These are phyloP conservation scores for Channa argus DNA, from an alignment of 2,113 vertebrate genomes.

Conservation along the genomic window DNA sequence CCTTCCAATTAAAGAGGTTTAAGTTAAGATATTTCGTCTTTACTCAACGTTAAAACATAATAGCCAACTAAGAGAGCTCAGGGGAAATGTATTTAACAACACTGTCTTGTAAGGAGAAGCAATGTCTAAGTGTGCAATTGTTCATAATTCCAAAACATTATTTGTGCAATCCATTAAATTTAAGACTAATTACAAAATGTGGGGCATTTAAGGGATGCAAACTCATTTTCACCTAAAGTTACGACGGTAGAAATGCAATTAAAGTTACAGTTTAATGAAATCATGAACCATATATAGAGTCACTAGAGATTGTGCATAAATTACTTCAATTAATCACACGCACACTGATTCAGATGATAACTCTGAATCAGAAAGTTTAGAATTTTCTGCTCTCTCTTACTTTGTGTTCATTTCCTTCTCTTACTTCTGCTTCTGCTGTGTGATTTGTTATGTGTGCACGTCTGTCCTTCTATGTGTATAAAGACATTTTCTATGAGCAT, in stretches of 20 bases:
- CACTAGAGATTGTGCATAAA: slow-evolving; percentile 75
- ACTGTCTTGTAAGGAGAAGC: slow-evolving; percentile 18
- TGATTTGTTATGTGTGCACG: not conserved
- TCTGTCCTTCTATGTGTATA: not conserved
- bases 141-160: slow-evolving; percentile 65
- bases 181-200: slow-evolving; percentile 65
- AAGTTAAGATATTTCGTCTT: too few relatives aligned
- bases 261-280: slow-evolving; percentile 79
- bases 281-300: slow-evolving; percentile 76
- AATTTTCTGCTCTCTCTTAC: slow-evolving; percentile 32
- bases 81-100: not conserved
- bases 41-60: not conserved
- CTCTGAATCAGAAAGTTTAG: slow-evolving; percentile 62
- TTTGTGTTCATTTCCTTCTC: slow-evolving; percentile 7
- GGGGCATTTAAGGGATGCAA: slow-evolving; percentile 52
- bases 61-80: not conserved
- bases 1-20: not conserved
- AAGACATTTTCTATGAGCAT: too few relatives aligned
- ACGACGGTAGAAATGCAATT: slow-evolving; percentile 76
- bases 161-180: slow-evolving; percentile 69
- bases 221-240: slow-evolving; percentile 76
- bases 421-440: not conserved
- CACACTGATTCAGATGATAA: slow-evolving; percentile 69
- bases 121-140: slow-evolving; percentile 52
- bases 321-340: slow-evolving; percentile 82